Conservation (phyloP, 2,888 invertebrate genomes). For the Megamerina dolium region DNA sequence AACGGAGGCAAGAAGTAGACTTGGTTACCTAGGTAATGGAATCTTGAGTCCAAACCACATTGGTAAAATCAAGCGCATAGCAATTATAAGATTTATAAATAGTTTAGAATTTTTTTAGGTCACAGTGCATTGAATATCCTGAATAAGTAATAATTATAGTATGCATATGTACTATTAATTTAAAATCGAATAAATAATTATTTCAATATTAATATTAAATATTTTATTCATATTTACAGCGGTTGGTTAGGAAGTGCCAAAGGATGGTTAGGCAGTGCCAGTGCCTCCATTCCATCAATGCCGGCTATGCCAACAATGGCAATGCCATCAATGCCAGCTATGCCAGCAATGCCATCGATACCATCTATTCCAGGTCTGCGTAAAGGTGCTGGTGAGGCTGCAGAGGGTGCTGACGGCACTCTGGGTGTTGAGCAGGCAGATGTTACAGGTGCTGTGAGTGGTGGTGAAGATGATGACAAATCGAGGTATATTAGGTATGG, state of each 20-base stretch:
- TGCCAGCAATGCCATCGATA: conserved; percentile 49
- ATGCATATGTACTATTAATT: too few relatives aligned
- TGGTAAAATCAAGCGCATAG: too few relatives aligned
- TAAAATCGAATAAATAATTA: too few relatives aligned
- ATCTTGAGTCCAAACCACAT: too few relatives aligned
- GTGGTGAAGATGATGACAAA: conserved; percentile 76
- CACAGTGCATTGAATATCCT: too few relatives aligned
- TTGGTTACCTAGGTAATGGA: too few relatives aligned
- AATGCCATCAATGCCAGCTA: conserved; percentile 46
- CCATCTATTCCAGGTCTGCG: conserved; percentile 64
- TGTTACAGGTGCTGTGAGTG: conserved; percentile 37
- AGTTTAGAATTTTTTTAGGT: too few relatives aligned
- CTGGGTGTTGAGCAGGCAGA: conserved; percentile 29
- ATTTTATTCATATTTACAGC: conserved; percentile 36
- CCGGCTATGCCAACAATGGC: conserved; percentile 50
- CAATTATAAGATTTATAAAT: too few relatives aligned
- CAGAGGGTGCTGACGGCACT: conserved; percentile 30
- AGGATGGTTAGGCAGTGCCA: conserved; percentile 68
- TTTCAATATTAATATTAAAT: neutral
- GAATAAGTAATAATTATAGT: too few relatives aligned
- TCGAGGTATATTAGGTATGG: conserved; percentile 76
- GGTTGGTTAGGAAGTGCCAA: conserved; percentile 84
- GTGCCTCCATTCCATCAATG: conserved; percentile 50
- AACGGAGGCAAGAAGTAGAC: too few relatives aligned
- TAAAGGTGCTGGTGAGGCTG: conserved; percentile 57